Percentiles rank a stretch among this genome's conserved stretches.
Conservation (phyloP, 2,888 invertebrate species). For the Neuroscelio doddi region DNA sequence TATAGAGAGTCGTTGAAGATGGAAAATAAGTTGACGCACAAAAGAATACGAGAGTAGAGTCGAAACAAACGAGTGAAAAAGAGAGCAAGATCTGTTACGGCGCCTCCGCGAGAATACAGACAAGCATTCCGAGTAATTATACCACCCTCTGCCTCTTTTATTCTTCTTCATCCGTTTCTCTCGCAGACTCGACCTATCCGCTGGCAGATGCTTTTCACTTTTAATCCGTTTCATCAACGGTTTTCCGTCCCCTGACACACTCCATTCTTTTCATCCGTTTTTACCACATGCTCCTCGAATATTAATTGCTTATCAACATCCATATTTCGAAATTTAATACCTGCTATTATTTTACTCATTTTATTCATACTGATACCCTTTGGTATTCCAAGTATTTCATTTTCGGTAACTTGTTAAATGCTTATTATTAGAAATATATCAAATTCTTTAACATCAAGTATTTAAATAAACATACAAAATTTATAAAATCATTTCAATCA, state of each 20-base stretch:
- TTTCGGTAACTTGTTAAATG: no score
- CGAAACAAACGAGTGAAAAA: slow-evolving; percentile 14
- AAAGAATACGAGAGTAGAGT: slow-evolving; percentile 8
- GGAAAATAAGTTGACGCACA: slow-evolving; percentile 1
- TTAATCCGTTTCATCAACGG: slow-evolving; percentile 18
- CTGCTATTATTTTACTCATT: no score
- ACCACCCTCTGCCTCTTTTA: slow-evolving; percentile 50
- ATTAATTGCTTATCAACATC: slow-evolving; percentile 7
- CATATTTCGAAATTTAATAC: no score
- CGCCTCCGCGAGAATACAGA: slow-evolving; percentile 38
- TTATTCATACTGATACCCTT: no score
- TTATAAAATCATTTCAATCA: no score
- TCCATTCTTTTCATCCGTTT: not conserved
- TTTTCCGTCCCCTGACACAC: not conserved
- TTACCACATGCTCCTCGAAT: not conserved
- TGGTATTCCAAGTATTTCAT: no score
- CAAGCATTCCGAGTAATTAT: slow-evolving; percentile 54
- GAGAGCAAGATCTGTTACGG: slow-evolving; percentile 30
- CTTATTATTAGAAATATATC: no score
- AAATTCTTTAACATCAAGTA: no score
- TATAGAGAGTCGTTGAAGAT: no score
- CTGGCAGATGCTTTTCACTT: slow-evolving; percentile 37
- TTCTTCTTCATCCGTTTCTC: slow-evolving; percentile 29
- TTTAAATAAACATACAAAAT: no score
- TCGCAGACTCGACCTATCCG: slow-evolving; percentile 11